Base-by-base conservation (phyloP, 2,113 vertebrate species). In the Crotalus tigris region DNA sequence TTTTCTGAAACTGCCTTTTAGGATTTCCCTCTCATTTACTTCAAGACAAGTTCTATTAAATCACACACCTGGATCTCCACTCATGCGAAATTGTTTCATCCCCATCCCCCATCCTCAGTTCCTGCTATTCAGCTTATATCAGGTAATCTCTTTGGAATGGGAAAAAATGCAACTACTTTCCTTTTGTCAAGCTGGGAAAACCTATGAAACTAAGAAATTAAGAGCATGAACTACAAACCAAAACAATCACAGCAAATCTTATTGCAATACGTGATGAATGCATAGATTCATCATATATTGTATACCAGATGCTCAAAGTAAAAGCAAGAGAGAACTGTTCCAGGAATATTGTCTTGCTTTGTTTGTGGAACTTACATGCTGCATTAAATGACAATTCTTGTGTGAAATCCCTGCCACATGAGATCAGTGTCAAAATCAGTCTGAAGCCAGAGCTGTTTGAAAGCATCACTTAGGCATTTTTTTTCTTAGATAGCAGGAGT, bases 391-490 rank as follows among this genome's bases (percentile, higher is more conserved):
- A 11, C 61, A 69, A 75, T 39, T 89, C 51, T 24, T 88, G 51
- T 92, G 61, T 88, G 59, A 92, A 92, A 89, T 89, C 91, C 91
- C 61, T 92, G 87, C 61, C 87, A 92, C 59, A 89, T 89, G 87
- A 92, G 51, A 75, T 88, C 59, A 92, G 23, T 87, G 54, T 92
- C 87, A 92, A 88, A 88, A 55, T 29, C 59, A 75, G 49, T 44
- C 64, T 89, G 57, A 44, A 92, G 55, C 29, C 87, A 58, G 55
- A 46, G 19, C 44, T 86, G 55, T 92, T 33, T 92, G 44, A 92
- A 61, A 46, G n/a, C 85, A 23, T 19, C 8, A 55, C 54, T 88
- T 61, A 75, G 59, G 23, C 9, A 51, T 12, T 89, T 49, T 88
- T 88, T 89, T 92, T 10, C 23, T 88, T 58, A 64, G 33, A 10